phyloP scores from a whole-genome alignment of 2,888 invertebrate genomes.

The Eilema depressum region DNA sequence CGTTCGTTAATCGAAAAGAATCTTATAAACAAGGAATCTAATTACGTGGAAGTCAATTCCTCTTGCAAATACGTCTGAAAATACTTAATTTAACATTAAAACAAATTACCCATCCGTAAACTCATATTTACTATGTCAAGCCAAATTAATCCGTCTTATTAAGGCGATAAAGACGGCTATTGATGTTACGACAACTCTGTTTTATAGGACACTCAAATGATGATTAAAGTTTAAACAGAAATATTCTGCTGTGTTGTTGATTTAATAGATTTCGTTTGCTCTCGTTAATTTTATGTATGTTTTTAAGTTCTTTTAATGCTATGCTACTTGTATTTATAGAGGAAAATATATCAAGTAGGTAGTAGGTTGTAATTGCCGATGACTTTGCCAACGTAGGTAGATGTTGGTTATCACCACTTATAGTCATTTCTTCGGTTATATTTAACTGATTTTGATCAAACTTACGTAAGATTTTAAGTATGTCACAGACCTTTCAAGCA shows the following conservation, averaged over 20 bases:
- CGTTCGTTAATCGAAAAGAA: too few species aligned
- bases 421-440: too few species aligned
- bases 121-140: slow-evolving; percentile 38
- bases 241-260: neutral
- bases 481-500: too few species aligned
- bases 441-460: too few species aligned
- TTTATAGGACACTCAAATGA: slow-evolving; percentile 16
- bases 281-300: neutral
- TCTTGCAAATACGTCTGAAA: slow-evolving; percentile 14
- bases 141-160: slow-evolving; percentile 44
- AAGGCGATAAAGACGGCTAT: slow-evolving; percentile 32
- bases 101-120: slow-evolving; percentile 34
- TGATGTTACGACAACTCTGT: slow-evolving; percentile 24
- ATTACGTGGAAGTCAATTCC: slow-evolving; percentile 8
- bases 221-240: slow-evolving; percentile 1
- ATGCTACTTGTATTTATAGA: too few species aligned
- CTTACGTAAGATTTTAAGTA: too few species aligned
- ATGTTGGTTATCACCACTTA: too few species aligned
- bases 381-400: too few species aligned
- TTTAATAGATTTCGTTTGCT: neutral
- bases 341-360: too few species aligned
- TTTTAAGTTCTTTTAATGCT: too few species aligned
- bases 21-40: slow-evolving; percentile 1
- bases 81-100: slow-evolving; percentile 32
- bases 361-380: too few species aligned